Conservation (phyloP, 2,113 vertebrate genomes). For the Myotis yumanensis region DNA sequence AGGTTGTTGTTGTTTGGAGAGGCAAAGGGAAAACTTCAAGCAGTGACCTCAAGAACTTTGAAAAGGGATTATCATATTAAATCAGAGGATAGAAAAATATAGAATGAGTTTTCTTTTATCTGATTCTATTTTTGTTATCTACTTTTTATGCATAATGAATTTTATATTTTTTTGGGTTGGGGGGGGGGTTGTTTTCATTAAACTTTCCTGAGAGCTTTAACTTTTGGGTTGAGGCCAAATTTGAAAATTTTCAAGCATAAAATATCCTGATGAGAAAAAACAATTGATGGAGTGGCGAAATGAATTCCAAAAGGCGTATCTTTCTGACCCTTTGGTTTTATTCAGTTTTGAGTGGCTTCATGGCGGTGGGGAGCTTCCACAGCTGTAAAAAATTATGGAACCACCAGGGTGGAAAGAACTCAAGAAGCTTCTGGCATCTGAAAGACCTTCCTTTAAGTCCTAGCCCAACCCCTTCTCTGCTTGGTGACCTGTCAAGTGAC, state of each 20-base stretch:
- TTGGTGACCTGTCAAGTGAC: not conserved
- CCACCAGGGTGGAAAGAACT: not conserved
- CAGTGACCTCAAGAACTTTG: not conserved
- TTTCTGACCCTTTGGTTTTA: not conserved
- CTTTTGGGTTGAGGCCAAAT: not conserved
- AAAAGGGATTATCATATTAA: slow-evolving; percentile 1
- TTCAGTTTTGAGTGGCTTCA: not conserved
- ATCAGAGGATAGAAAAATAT: slow-evolving; percentile 30
- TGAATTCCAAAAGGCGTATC: not conserved
- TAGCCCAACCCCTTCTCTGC: not conserved
- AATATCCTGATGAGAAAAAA: slow-evolving; percentile 25
- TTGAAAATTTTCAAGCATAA: not conserved
- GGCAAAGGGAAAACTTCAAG: not conserved
- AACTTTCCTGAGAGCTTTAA: slow-evolving; percentile 18
- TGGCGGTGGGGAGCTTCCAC: not conserved
- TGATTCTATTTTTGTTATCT: slow-evolving; percentile 50
- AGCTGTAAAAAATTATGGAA: not conserved
- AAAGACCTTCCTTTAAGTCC: not conserved
- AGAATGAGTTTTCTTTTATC: slow-evolving; percentile 26
- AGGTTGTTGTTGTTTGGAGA: not conserved
- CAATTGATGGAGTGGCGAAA: not conserved
- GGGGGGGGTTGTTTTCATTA: not conserved
- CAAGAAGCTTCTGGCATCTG: not conserved
- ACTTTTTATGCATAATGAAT: slow-evolving; percentile 26
- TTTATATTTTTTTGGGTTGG: not conserved